phyloP scores from a whole-genome alignment of 1,140 invertebrate species.

The Augochlora pura region DNA sequence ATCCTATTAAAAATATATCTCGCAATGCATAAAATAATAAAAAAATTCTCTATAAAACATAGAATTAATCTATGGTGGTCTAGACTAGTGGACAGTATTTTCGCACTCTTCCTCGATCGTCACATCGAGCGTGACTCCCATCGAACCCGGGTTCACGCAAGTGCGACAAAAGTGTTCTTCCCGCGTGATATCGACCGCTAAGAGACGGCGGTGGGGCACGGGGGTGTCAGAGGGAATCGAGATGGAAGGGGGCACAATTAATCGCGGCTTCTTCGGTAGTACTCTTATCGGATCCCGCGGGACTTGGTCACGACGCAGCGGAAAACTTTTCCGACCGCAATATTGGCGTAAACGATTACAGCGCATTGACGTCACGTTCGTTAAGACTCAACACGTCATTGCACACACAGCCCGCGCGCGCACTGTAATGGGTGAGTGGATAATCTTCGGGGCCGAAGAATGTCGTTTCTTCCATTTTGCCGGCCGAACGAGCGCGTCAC shows the following conservation, averaged over 20 bases:
- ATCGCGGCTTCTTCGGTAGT: constrained; percentile 52
- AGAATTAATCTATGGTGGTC: no score
- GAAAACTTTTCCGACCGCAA: constrained; percentile 44
- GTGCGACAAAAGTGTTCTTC: constrained; percentile 26
- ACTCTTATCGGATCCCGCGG: constrained; percentile 30
- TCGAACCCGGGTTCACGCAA: constrained; percentile 17
- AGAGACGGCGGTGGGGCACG: neutral
- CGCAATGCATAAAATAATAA: no score
- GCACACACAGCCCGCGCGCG: constrained; percentile 29
- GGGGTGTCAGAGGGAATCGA: neutral
- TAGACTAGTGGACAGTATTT: neutral
- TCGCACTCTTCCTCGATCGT: neutral
- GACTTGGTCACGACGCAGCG: constrained; percentile 18
- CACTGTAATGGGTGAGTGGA: constrained; percentile 38
- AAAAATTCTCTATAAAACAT: no score
- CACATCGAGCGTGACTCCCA: neutral
- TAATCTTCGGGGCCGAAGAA: constrained; percentile 22
- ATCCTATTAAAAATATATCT: no score
- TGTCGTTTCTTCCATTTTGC: constrained; percentile 22
- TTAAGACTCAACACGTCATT: constrained; percentile 45
- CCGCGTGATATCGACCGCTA: constrained; percentile 25
- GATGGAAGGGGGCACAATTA: constrained; percentile 44
- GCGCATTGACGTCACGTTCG: constrained; percentile 52
- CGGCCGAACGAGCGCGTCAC: neutral
- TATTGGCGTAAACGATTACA: constrained; percentile 53